These are phyloP conservation scores for Hydrotaea cyrtoneurina DNA, from an alignment of 2,888 invertebrate genomes.

Conservation along the genomic window DNA sequence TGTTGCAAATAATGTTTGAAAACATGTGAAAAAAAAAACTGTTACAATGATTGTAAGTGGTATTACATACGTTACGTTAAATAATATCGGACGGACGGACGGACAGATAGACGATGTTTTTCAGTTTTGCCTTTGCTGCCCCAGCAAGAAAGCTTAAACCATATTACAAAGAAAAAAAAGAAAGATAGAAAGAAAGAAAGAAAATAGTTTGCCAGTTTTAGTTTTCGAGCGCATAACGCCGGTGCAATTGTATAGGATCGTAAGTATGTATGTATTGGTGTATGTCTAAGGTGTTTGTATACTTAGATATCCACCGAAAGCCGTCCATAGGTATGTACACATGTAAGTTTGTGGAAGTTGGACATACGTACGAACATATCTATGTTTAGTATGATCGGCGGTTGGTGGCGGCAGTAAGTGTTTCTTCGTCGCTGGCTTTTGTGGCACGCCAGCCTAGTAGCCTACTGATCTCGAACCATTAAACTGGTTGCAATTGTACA, in stretches of 20 bases:
- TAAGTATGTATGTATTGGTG: background rate
- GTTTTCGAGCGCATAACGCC: constrained; percentile 25
- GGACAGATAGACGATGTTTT: constrained; percentile 17
- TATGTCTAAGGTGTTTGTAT: constrained; percentile 18
- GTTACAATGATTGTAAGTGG: constrained; percentile 35
- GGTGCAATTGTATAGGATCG: constrained; percentile 17
- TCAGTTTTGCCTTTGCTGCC: constrained; percentile 8
- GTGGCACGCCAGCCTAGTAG: constrained; percentile 49
- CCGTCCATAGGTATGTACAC: background rate
- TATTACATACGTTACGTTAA: constrained; percentile 33
- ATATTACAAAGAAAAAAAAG: constrained; percentile 23
- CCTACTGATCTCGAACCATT: constrained; percentile 48
- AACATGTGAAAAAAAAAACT: constrained; percentile 45
- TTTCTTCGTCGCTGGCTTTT: constrained; percentile 27
- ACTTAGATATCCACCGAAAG: background rate
- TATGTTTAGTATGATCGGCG: constrained; percentile 37
- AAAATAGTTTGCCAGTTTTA: constrained; percentile 42
- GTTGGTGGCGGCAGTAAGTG: background rate
- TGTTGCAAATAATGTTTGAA: constrained; percentile 29
- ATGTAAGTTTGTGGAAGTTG: background rate
- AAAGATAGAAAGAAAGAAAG: constrained; percentile 43
- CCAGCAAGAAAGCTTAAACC: constrained; percentile 6
- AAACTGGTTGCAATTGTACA: constrained; percentile 41
- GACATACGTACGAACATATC: background rate
- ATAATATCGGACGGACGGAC: constrained; percentile 38